phyloP scores from a whole-genome alignment of 1,140 invertebrate species.

The Bombus breviceps region DNA sequence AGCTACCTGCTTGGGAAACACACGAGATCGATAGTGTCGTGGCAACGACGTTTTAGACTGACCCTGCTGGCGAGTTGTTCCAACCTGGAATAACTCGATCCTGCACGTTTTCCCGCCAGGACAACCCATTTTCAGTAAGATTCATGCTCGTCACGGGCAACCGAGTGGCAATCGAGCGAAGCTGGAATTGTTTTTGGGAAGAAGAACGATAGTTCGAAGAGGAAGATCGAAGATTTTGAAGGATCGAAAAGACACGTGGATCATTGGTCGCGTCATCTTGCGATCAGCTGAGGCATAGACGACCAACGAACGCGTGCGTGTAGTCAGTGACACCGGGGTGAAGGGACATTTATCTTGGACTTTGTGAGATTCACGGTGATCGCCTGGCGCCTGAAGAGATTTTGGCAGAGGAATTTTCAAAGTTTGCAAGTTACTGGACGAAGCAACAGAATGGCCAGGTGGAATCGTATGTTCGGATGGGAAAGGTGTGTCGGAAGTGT shows the following conservation, averaged over 20 bases:
- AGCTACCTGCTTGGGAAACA: constrained; percentile 42
- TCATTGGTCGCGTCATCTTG: neutral
- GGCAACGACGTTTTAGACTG: constrained; percentile 68
- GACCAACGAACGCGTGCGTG: constrained; percentile 19
- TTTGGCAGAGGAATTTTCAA: too few relatives aligned
- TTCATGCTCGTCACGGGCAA: too few relatives aligned
- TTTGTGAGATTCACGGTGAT: constrained; percentile 1
- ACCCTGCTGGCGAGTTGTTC: constrained; percentile 31
- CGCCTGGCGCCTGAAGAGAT: too few relatives aligned
- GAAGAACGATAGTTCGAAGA: too few relatives aligned
- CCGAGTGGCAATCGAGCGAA: too few relatives aligned
- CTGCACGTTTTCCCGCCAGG: neutral
- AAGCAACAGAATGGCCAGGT: constrained; percentile 25
- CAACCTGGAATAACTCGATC: constrained; percentile 5
- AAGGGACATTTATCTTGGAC: neutral
- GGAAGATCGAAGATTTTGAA: neutral
- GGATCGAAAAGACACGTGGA: constrained; percentile 32
- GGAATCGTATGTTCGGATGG: constrained; percentile 3
- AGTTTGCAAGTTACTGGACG: neutral
- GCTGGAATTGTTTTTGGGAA: neutral
- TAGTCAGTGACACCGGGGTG: constrained; percentile 9
- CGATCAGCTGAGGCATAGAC: neutral
- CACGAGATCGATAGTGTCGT: constrained; percentile 73
- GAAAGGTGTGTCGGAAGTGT: constrained; percentile 40
- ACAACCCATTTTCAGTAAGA: too few relatives aligned